These are phyloP conservation scores for Psittacula echo DNA, from an alignment of 2,797 vertebrate genomes.

Conservation along the genomic window DNA sequence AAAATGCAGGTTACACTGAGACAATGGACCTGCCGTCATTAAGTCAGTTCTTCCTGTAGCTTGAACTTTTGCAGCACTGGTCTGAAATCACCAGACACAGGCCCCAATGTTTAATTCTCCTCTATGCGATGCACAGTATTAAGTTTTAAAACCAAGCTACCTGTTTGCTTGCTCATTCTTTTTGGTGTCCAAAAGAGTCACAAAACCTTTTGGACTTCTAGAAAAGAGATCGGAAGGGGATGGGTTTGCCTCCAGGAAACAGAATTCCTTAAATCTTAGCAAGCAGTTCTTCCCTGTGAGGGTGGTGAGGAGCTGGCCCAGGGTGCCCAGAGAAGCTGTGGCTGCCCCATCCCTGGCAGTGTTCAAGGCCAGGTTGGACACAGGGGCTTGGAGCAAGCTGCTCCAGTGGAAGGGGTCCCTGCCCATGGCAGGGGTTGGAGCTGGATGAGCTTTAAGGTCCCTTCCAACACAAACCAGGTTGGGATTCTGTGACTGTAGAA, in stretches of 20 bases:
- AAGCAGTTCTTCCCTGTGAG: neutral
- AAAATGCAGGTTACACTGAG: neutral
- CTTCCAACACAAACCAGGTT: neutral
- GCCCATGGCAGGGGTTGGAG: too few relatives aligned
- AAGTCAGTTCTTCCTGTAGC: neutral
- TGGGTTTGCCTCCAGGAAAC: neutral
- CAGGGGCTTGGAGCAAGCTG: too few relatives aligned
- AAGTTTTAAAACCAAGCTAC: neutral
- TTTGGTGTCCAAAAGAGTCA: neutral
- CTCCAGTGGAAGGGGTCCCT: too few relatives aligned
- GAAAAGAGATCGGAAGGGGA: neutral
- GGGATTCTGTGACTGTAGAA: neutral
- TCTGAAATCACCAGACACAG: neutral
- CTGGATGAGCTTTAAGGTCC: neutral
- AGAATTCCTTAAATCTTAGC: neutral
- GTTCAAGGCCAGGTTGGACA: too few relatives aligned
- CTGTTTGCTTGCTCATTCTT: neutral
- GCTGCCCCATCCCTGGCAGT: too few relatives aligned
- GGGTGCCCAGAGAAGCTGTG: too few relatives aligned
- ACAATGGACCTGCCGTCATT: accelerated
- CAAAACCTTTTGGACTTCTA: neutral
- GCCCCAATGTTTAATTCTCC: neutral
- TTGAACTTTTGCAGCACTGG: too few relatives aligned
- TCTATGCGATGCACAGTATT: neutral
- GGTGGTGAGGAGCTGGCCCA: neutral